Conservation (phyloP, 1,140 invertebrate genomes). For the Physella acuta region DNA sequence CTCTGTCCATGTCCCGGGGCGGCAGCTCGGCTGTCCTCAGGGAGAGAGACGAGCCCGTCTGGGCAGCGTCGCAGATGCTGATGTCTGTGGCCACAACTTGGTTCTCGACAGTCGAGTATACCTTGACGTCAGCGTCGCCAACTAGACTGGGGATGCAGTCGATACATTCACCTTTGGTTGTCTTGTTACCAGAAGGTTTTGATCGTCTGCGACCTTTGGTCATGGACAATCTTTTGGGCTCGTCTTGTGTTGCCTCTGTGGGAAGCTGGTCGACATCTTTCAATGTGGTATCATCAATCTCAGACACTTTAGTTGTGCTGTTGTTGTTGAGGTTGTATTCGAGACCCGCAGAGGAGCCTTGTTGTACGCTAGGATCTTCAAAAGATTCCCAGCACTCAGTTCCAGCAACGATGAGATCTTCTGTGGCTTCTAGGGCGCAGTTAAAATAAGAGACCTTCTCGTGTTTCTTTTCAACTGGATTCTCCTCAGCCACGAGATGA, state of each 20-base stretch:
- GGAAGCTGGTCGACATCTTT: not conserved
- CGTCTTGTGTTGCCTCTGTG: not conserved
- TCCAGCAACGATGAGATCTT: too few relatives aligned
- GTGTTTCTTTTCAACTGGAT: too few relatives aligned
- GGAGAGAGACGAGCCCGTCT: not conserved
- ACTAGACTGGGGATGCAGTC: not conserved
- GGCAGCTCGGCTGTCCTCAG: not conserved
- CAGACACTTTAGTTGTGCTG: not conserved
- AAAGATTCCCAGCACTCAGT: too few relatives aligned
- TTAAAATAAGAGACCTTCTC: too few relatives aligned
- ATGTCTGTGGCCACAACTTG: not conserved
- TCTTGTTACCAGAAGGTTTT: not conserved
- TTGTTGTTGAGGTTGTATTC: constrained; percentile 16
- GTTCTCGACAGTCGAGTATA: not conserved
- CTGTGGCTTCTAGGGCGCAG: too few relatives aligned
- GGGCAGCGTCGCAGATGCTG: not conserved
- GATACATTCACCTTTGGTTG: not conserved
- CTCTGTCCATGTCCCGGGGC: not conserved
- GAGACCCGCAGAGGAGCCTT: too few relatives aligned
- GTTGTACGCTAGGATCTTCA: too few relatives aligned
- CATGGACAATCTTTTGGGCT: too few relatives aligned
- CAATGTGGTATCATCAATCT: not conserved
- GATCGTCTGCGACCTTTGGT: not conserved
- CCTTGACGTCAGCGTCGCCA: not conserved
- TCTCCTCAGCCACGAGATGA: too few relatives aligned